Evolutionary conservation across 2,113 vertebrate genomes (phyloP), one percentile per base, ranked within the genome.

Genomic region (Microtus pennsylvanicus): DNA sequence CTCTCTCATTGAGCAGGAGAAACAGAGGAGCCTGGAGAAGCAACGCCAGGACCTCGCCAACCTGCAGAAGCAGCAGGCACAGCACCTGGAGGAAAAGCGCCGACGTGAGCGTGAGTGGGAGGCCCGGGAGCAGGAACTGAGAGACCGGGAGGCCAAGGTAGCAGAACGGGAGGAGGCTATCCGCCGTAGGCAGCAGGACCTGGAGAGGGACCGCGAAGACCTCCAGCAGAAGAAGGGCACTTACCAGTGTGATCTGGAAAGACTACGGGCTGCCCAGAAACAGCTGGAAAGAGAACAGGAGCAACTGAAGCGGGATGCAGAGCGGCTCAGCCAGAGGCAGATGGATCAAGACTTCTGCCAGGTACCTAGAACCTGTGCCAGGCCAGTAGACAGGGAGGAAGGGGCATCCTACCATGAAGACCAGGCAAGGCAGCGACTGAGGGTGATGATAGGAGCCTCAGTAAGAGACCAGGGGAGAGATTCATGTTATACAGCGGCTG

Each of bases 11-110:
- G 99, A 99, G 96, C 99, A 99, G 98, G 99, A 99, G 98, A 99
- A 99, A 98, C 99, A 99, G 98, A 99, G 99, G 92, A 99, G 98
- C 98, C 98, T 99, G 98, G 99, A 99, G 98, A 99, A 99, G 97
- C 99, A 99, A 97, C 98, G 99, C 47, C 99, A 99, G 98, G 99
- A 99, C 93, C 65, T 99, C 95, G 99, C 99, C n/a, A 98, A 99
- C 92, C 99, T 99, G 92, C 99, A 99, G 98, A 99, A 98, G 95
- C 99, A 99, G 97, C 99, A 99, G 98, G 97, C 98, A 0, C 99
- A 99, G 96, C 99, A 99, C 94, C 98, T 98, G 88, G 99, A 99
- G 97, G 99, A 99, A 97, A 99, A 98, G 93, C 97, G 98, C 65
- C 98, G 93, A 58, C 98, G 97, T 11, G 99, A 99, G 97, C 99